A percentile compares a stretch with the other conserved stretches of the same genome.
These are phyloP conservation scores for Polypterus senegalus DNA, from an alignment of 2,113 vertebrate genomes.

Conservation along the genomic window DNA sequence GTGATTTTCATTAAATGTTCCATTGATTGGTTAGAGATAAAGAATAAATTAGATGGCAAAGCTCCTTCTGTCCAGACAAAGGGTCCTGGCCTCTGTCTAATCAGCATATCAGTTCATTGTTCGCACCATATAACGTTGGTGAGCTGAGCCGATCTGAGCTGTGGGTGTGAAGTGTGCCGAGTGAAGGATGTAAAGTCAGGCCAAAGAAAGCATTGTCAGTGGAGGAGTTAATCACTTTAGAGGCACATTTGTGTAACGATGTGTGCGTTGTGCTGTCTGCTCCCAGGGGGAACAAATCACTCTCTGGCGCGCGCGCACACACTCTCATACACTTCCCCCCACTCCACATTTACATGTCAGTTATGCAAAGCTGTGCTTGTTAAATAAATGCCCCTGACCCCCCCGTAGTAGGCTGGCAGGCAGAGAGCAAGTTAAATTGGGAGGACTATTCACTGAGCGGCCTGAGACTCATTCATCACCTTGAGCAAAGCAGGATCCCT, in stretches of 20 bases:
- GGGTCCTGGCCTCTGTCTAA: too few species aligned
- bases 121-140: too few species aligned
- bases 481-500: too few species aligned
- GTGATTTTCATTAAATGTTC: too few species aligned
- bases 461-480: too few species aligned
- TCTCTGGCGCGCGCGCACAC: too few species aligned
- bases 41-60: too few species aligned
- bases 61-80: too few species aligned
- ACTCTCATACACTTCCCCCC: not conserved
- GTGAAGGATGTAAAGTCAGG: constrained; percentile 3
- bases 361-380: constrained; percentile 21
- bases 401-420: constrained; percentile 1
- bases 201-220: constrained; percentile 20
- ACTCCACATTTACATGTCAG: constrained; percentile 24
- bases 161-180: not conserved
- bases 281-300: constrained; percentile 16
- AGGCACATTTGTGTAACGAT: constrained; percentile 32
- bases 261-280: constrained; percentile 12
- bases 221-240: constrained; percentile 33
- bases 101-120: too few species aligned
- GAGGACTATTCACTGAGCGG: too few species aligned
- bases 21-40: too few species aligned
- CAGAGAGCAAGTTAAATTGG: not conserved
- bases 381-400: constrained; percentile 14
- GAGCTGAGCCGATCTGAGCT: too few species aligned